Evolutionary conservation across 2,113 vertebrate genomes (phyloP).

Genomic region (Naja naja): DNA sequence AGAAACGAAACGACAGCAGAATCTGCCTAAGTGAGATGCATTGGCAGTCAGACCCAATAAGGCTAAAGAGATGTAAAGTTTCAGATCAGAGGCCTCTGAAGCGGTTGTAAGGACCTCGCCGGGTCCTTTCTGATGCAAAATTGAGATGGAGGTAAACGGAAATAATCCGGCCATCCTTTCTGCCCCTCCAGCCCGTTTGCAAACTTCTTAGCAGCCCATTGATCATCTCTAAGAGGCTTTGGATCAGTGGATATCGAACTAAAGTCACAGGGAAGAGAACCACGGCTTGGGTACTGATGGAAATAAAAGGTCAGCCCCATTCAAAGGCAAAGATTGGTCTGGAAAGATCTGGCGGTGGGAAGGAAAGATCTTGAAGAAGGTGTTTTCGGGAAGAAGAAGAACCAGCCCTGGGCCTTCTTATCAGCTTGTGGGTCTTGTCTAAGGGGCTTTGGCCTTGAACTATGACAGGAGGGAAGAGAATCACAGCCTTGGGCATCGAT

Average conservation of each 20-base stretch:
- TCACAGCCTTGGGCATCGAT: conserved; percentile 24
- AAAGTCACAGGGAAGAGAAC: background rate
- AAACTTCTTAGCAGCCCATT: conserved; percentile 37
- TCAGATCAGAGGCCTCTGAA: conserved; percentile 53
- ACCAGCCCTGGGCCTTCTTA: background rate
- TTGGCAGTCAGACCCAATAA: conserved; percentile 49
- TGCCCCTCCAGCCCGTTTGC: conserved; percentile 40
- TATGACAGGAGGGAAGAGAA: conserved; percentile 3
- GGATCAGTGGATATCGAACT: conserved; percentile 20
- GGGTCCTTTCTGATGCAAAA: conserved; percentile 40
- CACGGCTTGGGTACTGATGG: conserved; percentile 29
- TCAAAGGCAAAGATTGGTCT: conserved; percentile 16
- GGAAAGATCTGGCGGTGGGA: background rate
- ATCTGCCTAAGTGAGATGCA: conserved; percentile 42
- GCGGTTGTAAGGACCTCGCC: conserved; percentile 51
- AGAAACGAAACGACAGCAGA: conserved; percentile 5
- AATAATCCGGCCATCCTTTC: conserved; percentile 44
- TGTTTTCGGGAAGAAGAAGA: background rate
- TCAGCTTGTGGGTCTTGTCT: conserved; percentile 30
- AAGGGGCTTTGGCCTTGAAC: conserved; percentile 26
- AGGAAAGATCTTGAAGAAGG: background rate
- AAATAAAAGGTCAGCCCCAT: conserved; percentile 11
- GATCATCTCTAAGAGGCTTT: conserved; percentile 34
- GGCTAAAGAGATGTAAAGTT: conserved; percentile 54
- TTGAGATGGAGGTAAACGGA: conserved; percentile 59